phyloP scores from a whole-genome alignment of 2,113 vertebrate genomes.

The Cnemophilus loriae region DNA sequence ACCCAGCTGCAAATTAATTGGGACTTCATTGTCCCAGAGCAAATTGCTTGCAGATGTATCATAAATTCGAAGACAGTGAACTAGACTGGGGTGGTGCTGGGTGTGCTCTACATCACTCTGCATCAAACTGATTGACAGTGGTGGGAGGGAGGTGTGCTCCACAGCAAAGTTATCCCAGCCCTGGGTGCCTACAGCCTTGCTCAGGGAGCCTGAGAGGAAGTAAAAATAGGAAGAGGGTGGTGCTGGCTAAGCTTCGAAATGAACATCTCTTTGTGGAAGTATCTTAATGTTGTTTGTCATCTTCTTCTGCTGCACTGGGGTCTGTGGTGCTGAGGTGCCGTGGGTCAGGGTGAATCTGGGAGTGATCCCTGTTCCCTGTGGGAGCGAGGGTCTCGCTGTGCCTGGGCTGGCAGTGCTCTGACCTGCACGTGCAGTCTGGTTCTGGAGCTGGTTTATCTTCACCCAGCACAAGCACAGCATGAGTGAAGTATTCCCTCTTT shows the following conservation, averaged over 20 bases:
- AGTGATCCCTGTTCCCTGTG: background rate
- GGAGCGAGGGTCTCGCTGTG: fast-evolving
- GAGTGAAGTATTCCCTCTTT: background rate
- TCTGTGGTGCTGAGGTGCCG: background rate
- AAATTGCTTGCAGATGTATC: background rate
- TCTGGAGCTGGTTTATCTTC: background rate
- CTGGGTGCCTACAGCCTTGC: background rate
- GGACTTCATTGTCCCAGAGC: background rate
- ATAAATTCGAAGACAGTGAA: background rate
- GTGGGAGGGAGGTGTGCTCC: background rate
- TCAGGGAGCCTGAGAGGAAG: background rate
- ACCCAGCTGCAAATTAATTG: conserved; percentile 6
- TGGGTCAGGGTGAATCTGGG: no score
- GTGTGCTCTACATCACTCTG: background rate
- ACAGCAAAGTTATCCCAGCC: background rate
- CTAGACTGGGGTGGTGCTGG: background rate
- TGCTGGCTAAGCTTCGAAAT: background rate
- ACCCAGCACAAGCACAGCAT: background rate
- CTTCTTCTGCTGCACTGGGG: background rate
- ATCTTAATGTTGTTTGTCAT: background rate
- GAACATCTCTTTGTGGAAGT: background rate
- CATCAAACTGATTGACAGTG: background rate
- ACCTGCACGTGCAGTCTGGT: background rate
- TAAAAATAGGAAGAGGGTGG: background rate
- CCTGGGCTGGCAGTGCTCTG: background rate